These are phyloP conservation scores for Fopius arisanus DNA, from an alignment of 1,140 invertebrate genomes.

Conservation along the genomic window DNA sequence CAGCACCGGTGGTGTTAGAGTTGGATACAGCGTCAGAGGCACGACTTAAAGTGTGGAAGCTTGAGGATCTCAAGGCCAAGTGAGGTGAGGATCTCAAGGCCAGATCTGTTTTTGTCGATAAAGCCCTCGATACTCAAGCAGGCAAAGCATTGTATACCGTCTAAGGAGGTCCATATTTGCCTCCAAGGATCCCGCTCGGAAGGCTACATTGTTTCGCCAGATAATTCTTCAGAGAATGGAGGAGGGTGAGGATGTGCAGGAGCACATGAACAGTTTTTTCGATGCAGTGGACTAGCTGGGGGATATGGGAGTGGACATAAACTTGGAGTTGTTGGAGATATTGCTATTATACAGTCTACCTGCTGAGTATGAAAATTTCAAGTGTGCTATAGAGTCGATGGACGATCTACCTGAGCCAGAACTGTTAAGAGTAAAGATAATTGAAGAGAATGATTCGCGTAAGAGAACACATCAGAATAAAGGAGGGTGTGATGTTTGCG, in stretches of 20 bases:
- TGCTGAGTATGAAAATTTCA: not conserved
- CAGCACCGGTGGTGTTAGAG: not conserved
- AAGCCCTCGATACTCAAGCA: not conserved
- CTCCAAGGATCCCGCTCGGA: not conserved
- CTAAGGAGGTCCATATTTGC: not conserved
- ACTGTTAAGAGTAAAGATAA: not conserved
- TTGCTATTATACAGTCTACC: conserved; percentile 8
- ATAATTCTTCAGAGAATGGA: conserved; percentile 27
- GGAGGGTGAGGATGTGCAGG: conserved; percentile 34
- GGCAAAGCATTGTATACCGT: not conserved
- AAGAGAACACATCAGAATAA: no score
- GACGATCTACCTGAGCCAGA: conserved; percentile 7
- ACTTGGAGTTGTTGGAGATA: not conserved
- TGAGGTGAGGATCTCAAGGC: not conserved
- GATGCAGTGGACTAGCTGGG: conserved; percentile 37
- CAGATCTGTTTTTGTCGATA: not conserved
- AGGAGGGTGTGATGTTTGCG: no score
- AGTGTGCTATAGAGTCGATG: not conserved
- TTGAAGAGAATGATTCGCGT: not conserved
- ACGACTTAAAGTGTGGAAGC: not conserved
- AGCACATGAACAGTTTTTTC: conserved; percentile 39
- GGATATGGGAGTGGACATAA: not conserved
- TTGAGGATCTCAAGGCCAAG: not conserved
- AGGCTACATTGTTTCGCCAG: not conserved
- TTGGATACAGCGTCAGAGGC: not conserved